Evolutionary conservation across 2,113 vertebrate species (phyloP), one percentile per base, ranked within the genome.

Genomic region (Oenanthe melanoleuca): DNA sequence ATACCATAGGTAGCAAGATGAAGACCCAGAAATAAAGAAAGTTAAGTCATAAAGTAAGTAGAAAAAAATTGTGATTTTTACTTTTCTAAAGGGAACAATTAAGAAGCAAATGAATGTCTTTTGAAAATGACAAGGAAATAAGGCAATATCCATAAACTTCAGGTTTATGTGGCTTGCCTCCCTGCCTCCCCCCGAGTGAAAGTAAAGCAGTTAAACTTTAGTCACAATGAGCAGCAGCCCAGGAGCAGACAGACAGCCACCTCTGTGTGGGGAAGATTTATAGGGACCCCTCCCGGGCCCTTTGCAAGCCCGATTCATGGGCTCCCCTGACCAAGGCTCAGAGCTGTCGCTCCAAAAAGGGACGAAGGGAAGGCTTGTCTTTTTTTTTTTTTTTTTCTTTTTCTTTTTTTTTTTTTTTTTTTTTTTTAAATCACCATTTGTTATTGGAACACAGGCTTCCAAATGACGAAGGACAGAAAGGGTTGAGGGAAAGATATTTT

Each of bases 201-300:
- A 89, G 52, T 95, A 89, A 92, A 56, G 53, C 52, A 74, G 66
- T 89, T 86, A 92, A 90, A 89, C 75, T 84, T 96, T 88, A 63
- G 61, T 84, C 89, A 89, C 87, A 92, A 91, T 90, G 74, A 96
- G 60, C 78, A 89, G 59, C 24, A 90, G 59, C 52, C 84, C 88
- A 88, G 82, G 89, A 65, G 12, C n/a, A 93, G 89, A 81, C 79
- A 93, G 91, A 74, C 81, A 95, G 93, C 73, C 64, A 67, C 86
- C 81, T 95, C 95, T 92, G 88, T 88, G 74, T 79, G 42, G 66
- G n/a, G 78, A 94, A 96, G 86, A 96, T 95, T 92, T 82, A 82
- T 86, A 83, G 74, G 79, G 61, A 81, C 78, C 67, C 50, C 49
- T 81, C 83, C 55, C 21, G 28, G 61, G 73, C 34, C 64, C 60